phyloP scores from a whole-genome alignment of 64 coral and sea anemone species.

The Stylophora pistillata region DNA sequence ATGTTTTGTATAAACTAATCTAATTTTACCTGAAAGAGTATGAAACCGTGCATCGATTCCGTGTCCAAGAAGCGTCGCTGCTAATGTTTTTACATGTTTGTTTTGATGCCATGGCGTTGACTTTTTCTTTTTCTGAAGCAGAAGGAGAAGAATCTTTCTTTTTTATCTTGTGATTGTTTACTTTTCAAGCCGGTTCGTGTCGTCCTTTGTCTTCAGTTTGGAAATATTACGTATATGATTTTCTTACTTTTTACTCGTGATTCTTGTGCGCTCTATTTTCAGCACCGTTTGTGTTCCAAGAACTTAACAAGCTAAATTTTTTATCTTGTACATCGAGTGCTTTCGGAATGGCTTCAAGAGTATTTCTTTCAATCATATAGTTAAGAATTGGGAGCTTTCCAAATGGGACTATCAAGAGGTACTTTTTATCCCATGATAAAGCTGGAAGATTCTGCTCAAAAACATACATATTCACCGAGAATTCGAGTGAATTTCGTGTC shows the following conservation, averaged over 20 bases:
- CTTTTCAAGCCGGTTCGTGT: not conserved
- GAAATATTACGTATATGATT: not conserved
- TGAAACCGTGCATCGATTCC: too few species aligned
- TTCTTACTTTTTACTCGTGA: not conserved
- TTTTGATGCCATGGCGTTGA: too few species aligned
- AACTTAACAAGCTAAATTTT: not conserved
- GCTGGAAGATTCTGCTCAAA: not conserved
- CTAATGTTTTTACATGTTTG: too few species aligned
- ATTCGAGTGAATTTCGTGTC: too few species aligned
- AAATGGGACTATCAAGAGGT: not conserved
- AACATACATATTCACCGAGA: too few species aligned
- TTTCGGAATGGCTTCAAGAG: not conserved
- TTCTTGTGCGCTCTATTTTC: not conserved
- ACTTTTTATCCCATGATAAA: conserved; percentile 7
- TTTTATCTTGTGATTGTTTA: not conserved
- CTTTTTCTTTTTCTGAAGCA: too few species aligned
- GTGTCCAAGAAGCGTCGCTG: too few species aligned
- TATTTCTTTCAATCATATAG: not conserved
- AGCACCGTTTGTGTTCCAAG: not conserved
- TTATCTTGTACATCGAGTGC: not conserved
- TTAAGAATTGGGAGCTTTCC: not conserved
- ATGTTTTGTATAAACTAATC: too few species aligned
- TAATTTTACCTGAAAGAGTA: too few species aligned
- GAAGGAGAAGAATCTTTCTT: too few species aligned
- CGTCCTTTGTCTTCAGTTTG: not conserved